phyloP scores from a whole-genome alignment of 2,797 vertebrate genomes.

The Halcyon smyrnensis region DNA sequence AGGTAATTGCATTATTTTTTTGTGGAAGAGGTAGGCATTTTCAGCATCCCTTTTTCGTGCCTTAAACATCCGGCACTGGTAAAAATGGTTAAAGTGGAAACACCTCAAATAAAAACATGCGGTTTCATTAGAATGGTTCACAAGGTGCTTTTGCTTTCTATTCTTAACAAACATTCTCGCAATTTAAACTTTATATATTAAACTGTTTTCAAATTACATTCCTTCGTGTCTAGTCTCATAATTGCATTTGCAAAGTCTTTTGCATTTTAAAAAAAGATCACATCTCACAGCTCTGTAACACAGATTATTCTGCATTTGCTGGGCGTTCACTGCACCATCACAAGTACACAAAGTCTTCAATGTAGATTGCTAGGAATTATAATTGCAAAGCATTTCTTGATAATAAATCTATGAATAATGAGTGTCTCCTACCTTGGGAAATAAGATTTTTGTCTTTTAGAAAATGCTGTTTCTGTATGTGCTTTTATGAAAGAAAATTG shows the following conservation, averaged over 20 bases:
- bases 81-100: neutral
- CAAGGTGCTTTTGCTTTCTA: neutral
- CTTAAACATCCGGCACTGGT: neutral
- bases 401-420: constrained; percentile 47
- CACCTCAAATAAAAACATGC: neutral
- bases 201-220: neutral
- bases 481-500: neutral
- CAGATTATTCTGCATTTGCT: neutral
- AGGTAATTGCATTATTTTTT: neutral
- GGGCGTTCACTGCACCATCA: neutral
- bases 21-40: neutral
- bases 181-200: neutral
- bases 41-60: neutral
- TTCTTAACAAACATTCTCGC: neutral
- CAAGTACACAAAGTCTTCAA: neutral
- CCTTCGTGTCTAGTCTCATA: neutral
- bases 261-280: neutral
- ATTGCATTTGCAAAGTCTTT: neutral
- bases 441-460: neutral
- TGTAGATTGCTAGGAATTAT: neutral
- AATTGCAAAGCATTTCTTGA: constrained; percentile 4
- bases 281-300: neutral
- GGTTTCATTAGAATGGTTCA: neutral
- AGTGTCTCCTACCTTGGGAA: neutral
- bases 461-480: neutral